phyloP scores from a whole-genome alignment of 2,113 vertebrate genomes.

The Tursiops truncatus region DNA sequence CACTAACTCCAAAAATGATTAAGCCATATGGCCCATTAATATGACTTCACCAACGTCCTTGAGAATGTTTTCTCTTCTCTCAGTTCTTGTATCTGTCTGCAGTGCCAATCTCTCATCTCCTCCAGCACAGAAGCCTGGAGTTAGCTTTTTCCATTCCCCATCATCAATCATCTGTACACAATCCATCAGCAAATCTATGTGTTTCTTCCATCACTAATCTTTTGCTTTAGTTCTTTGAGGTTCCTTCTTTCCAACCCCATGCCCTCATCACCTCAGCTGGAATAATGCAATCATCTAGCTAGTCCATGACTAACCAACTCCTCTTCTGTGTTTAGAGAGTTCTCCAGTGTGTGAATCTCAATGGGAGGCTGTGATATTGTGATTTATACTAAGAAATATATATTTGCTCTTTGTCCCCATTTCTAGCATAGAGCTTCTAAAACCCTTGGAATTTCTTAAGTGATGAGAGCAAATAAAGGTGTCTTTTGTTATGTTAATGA shows the following conservation, averaged over 20 bases:
- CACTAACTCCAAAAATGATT: not conserved
- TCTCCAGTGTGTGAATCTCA: not conserved
- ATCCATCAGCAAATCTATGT: not conserved
- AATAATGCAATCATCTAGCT: not conserved
- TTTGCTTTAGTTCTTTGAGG: not conserved
- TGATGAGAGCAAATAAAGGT: not conserved
- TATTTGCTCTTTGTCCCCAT: not conserved
- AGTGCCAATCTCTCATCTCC: not conserved
- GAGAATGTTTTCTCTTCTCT: not conserved
- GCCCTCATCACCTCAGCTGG: not conserved
- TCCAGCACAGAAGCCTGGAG: not conserved
- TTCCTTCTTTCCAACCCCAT: not conserved
- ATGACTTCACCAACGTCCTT: not conserved
- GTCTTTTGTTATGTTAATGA: slow-evolving; percentile 31
- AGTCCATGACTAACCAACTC: not conserved
- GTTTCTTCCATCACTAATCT: slow-evolving; percentile 3
- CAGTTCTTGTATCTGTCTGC: not conserved
- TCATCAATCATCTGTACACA: not conserved
- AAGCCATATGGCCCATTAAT: not conserved
- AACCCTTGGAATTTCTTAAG: not conserved
- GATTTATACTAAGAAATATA: not conserved
- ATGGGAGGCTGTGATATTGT: not conserved
- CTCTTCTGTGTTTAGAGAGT: not conserved
- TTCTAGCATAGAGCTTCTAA: not conserved
- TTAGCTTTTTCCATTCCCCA: not conserved